Percentiles rank a stretch among this genome's conserved stretches.
phyloP scores from a whole-genome alignment of 2,888 invertebrate species.

The Antheraea assamensis region DNA sequence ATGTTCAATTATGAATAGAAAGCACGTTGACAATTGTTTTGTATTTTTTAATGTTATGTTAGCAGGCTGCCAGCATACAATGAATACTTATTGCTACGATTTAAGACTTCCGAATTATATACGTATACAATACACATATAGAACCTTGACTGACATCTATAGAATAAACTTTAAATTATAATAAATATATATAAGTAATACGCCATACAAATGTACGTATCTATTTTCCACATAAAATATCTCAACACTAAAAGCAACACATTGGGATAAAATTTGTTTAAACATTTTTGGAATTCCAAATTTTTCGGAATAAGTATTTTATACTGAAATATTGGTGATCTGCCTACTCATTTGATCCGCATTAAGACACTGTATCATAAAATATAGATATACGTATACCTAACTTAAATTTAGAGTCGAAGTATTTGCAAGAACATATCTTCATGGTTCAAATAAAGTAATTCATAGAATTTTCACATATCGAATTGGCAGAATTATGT shows the following conservation, averaged over 20 bases:
- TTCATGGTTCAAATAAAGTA: too few species aligned
- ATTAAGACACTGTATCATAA: too few species aligned
- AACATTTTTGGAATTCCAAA: too few species aligned
- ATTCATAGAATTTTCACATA: too few species aligned
- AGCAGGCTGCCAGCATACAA: constrained; percentile 14
- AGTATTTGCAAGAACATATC: too few species aligned
- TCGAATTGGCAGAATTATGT: too few species aligned
- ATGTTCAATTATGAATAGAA: constrained; percentile 52
- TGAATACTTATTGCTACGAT: constrained; percentile 6
- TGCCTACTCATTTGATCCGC: too few species aligned
- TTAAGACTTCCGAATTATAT: constrained; percentile 22
- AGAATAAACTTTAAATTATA: neutral
- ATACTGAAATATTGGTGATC: too few species aligned
- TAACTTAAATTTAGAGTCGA: neutral
- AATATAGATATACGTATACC: too few species aligned
- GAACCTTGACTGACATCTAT: neutral
- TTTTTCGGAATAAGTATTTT: too few species aligned
- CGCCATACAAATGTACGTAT: neutral
- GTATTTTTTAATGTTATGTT: constrained; percentile 23
- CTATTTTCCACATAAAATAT: neutral
- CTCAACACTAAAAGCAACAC: neutral
- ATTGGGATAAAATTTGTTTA: neutral
- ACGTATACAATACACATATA: neutral
- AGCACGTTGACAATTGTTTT: constrained; percentile 38
- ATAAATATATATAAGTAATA: neutral